phyloP scores from a whole-genome alignment of 2,113 vertebrate genomes.

The Myotis lucifugus region DNA sequence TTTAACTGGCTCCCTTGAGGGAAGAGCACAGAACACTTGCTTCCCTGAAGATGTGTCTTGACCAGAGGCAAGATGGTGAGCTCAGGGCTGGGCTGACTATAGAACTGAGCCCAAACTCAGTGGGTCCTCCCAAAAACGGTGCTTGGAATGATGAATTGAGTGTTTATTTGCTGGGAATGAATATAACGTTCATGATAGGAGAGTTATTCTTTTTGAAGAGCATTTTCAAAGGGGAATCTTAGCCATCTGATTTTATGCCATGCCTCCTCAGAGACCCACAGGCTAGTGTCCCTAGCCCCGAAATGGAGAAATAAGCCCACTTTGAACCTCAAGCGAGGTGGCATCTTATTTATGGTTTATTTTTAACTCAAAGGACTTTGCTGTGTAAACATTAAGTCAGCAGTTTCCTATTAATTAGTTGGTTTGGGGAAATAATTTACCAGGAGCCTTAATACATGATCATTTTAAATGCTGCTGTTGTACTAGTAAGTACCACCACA shows the following conservation, averaged over 20 bases:
- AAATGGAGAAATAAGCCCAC: background rate
- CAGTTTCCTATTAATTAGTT: background rate
- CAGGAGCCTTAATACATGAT: background rate
- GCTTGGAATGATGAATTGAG: background rate
- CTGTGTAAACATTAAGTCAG: background rate
- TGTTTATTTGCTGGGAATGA: slow-evolving; percentile 24
- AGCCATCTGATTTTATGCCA: background rate
- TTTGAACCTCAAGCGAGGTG: background rate
- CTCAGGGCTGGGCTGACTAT: background rate
- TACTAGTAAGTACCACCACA: background rate
- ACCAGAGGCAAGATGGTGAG: background rate
- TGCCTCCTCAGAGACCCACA: background rate
- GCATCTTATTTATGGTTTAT: background rate
- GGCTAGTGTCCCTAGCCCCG: too few relatives aligned
- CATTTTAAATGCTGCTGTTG: background rate
- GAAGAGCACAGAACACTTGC: background rate
- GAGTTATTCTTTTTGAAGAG: background rate
- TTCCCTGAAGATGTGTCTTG: background rate
- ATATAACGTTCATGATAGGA: background rate
- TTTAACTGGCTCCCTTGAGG: background rate
- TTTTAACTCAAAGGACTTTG: background rate
- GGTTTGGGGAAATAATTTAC: background rate
- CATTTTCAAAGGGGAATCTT: background rate
- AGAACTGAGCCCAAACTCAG: background rate
- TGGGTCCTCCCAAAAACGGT: background rate